Base-by-base conservation (phyloP, 35 echinoderm and acorn worm genomes). In the Lytechinus variegatus region DNA sequence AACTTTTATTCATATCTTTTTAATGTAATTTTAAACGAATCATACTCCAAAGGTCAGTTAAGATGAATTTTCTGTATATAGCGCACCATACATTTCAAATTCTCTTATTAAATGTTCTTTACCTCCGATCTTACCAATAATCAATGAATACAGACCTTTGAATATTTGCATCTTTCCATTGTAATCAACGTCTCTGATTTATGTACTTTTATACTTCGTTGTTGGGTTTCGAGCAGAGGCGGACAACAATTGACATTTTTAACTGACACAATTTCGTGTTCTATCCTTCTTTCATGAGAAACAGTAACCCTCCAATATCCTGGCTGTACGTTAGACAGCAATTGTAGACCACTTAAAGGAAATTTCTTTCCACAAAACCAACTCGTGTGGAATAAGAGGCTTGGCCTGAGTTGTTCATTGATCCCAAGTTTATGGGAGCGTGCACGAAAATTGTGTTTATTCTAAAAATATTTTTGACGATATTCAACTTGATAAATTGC, bases 381-480 rank as follows among this genome's bases (percentile, higher is more conserved):
- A 79, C 66, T 79, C 66, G 66, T 24, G 66, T 79, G 66, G 66
- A 79, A 79, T 79, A 79, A 79, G 66, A 79, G 66, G 66, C 66
- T 79, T 79, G 66, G 66, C 66, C 66, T 19, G 66, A 79, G 66
- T 19, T 16, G n/a, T 79, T 16, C 16, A 79, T 79, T 79, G 66
- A 79, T 79, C 66, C 66, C 66, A 79, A 79, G 66, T 79, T 79
- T 79, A 79, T 79, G 66, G 66, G 66, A 79, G 66, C 66, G 66
- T 79, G 66, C 66, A 79, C 66, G 66, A n/a, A 79, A 79, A 16
- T n/a, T 79, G 66, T 79, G 66, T 79, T 79, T 79, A 79, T 79
- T 79, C 66, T 79, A 79, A 14, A 79, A 79, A 79, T 79, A 79
- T 24, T 79, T 79, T 24, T 79, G 66, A 19, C 16, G 66, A 79